These are phyloP conservation scores for Collichthys lucidus DNA, from an alignment of 2,113 vertebrate genomes.

Conservation along the genomic window DNA sequence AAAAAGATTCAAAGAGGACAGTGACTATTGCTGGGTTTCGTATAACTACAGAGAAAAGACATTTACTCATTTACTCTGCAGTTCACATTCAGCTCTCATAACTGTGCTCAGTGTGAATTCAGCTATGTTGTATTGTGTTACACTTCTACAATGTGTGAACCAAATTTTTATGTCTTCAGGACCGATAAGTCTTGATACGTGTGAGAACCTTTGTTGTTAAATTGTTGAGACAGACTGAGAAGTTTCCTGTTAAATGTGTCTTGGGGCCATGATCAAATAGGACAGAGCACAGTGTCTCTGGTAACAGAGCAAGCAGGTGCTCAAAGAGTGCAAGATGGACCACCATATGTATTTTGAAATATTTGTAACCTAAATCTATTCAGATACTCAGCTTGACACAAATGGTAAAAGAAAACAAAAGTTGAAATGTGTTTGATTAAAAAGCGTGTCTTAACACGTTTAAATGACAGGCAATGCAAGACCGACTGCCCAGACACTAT, in stretches of 20 bases:
- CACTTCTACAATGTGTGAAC: constrained; percentile 50
- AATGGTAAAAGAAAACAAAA: not conserved
- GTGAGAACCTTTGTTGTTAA: constrained; percentile 35
- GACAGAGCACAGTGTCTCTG: constrained; percentile 14
- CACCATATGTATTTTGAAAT: constrained; percentile 3
- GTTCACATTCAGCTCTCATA: not conserved
- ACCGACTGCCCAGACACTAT: not conserved
- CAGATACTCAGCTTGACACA: not conserved
- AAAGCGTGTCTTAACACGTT: not conserved
- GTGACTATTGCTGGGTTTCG: not conserved
- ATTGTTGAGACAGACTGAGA: constrained; percentile 51
- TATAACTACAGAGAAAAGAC: not conserved
- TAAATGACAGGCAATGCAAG: not conserved
- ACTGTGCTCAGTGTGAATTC: constrained; percentile 8
- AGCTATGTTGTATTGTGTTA: constrained; percentile 18
- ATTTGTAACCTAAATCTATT: not conserved
- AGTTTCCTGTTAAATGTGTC: constrained; percentile 39
- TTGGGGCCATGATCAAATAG: constrained; percentile 23
- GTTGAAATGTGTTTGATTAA: not conserved
- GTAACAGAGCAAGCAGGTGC: constrained; percentile 26
- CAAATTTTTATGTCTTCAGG: constrained; percentile 2
- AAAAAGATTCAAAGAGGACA: not conserved
- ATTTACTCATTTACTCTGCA: not conserved
- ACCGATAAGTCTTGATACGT: constrained; percentile 28
- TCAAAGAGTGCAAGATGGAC: constrained; percentile 6